Conservation (phyloP, 2,888 invertebrate species). For the Drosophila vallismaia region DNA sequence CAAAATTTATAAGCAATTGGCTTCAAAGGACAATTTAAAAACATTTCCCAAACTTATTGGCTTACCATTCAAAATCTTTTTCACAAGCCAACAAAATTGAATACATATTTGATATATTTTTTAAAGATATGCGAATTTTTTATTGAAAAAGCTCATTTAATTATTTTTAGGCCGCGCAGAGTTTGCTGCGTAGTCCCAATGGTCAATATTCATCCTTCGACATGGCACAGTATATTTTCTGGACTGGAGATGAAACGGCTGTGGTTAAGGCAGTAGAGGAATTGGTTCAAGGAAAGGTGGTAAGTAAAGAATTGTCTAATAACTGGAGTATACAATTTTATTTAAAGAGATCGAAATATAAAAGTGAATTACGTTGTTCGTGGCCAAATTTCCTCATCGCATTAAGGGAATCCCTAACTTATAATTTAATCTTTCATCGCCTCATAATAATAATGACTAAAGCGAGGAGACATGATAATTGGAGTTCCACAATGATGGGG, state of each 20-base stretch:
- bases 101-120: no score
- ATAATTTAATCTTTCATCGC: constrained; percentile 18
- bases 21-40: neutral
- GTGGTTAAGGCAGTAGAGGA: constrained; percentile 91
- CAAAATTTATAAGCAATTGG: constrained; percentile 58
- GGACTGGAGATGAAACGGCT: constrained; percentile 92
- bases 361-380: neutral
- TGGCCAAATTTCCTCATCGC: neutral
- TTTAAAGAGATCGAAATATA: neutral
- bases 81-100: no score
- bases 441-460: constrained; percentile 24
- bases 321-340: neutral
- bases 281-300: constrained; percentile 90
- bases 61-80: neutral
- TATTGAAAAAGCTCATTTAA: no score
- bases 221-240: constrained; percentile 92
- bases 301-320: constrained; percentile 82
- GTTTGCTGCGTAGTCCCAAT: constrained; percentile 85
- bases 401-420: neutral
- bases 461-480: constrained; percentile 6
- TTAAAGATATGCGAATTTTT: neutral
- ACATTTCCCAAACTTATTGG: neutral
- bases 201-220: constrained; percentile 90
- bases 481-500: constrained; percentile 18
- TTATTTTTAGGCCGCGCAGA: constrained; percentile 84